Evolutionary conservation across 2,113 vertebrate species (phyloP), one percentile per base, ranked within the genome.

Genomic region (Pheucticus melanocephalus): DNA sequence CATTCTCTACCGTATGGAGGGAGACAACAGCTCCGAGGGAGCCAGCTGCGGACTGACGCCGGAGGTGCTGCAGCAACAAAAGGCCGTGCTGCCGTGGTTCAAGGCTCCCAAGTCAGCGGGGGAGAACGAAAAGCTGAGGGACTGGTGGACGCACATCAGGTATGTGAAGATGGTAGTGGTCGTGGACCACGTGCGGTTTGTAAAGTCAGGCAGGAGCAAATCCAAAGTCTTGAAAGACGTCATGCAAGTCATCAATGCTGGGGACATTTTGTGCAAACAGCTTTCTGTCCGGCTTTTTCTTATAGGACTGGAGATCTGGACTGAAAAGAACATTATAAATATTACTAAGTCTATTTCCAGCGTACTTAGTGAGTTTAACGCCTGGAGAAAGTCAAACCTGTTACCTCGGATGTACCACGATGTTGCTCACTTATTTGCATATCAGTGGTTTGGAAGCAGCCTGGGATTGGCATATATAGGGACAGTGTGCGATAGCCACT

Each of bases 231-330:
- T 94, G 91, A 63, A 42, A 37, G 40, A 57, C 8, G 3, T 96
- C 11, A 30, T 98, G 31, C 45, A 96, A 70, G 0, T 97, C 6
- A 84, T 96, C 81, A 97, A 69, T 45, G 65, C 83, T 11, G 2
- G 70, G 4, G 82, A 98, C 18, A 53, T 37, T 12, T 15, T 95
- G 44, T 83, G 68, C 2, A 12, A 63, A 10, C 88, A 95, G 39
- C 76, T 98, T 59, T 83, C 85, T 19, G 1, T 97, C 37, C 33
- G 21, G 2, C 24, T 98, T 5, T 90, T 72, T 59, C 81, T 97
- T 42, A n/a, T 71, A 11, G 20, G 90, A 11, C 25, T 98, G 22
- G 98, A 98, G 82, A 84, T 98, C 44, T 98, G 98, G 97, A 97
- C 92, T 24, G 23, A 97, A 54, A 33, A 1, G 27, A 97, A 97